Percentiles rank a stretch among this genome's conserved stretches.
These are phyloP conservation scores for Bedellia somnulentella DNA, from an alignment of 2,888 invertebrate species.

Conservation along the genomic window DNA sequence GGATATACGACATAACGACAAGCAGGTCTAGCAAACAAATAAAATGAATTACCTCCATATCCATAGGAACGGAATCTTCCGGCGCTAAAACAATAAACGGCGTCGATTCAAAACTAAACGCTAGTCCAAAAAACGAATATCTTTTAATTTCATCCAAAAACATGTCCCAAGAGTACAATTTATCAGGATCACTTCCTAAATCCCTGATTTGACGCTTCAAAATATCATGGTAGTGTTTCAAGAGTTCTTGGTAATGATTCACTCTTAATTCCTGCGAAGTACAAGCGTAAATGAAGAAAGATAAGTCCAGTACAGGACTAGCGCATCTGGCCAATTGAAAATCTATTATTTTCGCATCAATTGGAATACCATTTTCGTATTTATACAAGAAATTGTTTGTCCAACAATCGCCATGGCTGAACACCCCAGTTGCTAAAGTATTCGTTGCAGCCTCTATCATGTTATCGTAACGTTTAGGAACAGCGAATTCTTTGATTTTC, in stretches of 20 bases:
- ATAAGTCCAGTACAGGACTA: conserved; percentile 60
- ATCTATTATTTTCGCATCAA: conserved; percentile 65
- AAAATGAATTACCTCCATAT: conserved; percentile 46
- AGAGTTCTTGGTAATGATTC: conserved; percentile 59
- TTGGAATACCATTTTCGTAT: conserved; percentile 20
- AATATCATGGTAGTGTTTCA: conserved; percentile 62
- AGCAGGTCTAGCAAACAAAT: no score
- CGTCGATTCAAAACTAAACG: conserved; percentile 63
- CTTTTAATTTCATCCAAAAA: conserved; percentile 59
- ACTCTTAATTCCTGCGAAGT: conserved; percentile 60
- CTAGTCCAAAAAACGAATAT: conserved; percentile 58
- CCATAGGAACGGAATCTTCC: conserved; percentile 60
- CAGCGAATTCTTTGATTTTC: conserved; percentile 53
- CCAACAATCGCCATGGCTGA: conserved; percentile 76
- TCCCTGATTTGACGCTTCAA: conserved; percentile 54
- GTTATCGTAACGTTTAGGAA: conserved; percentile 51
- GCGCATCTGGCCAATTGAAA: conserved; percentile 67
- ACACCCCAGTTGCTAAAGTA: conserved; percentile 48
- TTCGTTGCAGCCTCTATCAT: conserved; percentile 34
- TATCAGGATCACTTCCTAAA: conserved; percentile 62
- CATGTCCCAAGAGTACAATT: conserved; percentile 50
- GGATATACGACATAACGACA: no score
- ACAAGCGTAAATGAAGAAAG: conserved; percentile 60
- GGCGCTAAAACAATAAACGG: conserved; percentile 59
- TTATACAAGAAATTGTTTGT: conserved; percentile 71